Evolutionary conservation across 2,797 vertebrate genomes (phyloP).

Genomic region (Echiichthys vipera): DNA sequence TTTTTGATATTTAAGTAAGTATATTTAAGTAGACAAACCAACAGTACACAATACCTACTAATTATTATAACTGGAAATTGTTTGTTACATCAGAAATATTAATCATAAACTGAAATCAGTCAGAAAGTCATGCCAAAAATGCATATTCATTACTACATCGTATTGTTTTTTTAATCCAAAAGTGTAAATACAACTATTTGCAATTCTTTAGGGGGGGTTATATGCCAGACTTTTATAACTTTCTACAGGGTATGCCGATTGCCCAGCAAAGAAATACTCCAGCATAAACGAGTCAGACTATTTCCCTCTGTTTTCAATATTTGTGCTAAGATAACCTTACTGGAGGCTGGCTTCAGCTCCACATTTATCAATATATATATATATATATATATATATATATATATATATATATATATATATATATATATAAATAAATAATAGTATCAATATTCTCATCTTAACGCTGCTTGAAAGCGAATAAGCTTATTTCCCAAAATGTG

Average conservation of each 20-base stretch:
- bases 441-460: not conserved
- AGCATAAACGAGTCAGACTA: no score
- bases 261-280: no score
- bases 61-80: not conserved
- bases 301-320: no score
- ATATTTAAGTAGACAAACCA: not conserved
- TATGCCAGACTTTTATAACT: no score
- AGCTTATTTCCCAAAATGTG: not conserved
- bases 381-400: no score
- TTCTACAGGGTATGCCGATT: no score
- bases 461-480: not conserved
- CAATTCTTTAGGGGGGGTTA: no score
- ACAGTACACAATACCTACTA: not conserved
- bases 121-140: not conserved
- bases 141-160: not conserved
- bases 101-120: not conserved
- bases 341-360: no score
- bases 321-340: no score
- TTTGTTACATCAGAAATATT: not conserved
- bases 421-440: not conserved
- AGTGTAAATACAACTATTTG: no score
- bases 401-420: no score
- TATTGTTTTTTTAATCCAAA: no score
- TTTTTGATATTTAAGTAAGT: not conserved
- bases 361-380: not conserved